These are phyloP conservation scores for Rhizoglyphus robini DNA, from an alignment of 1,140 invertebrate genomes.

Conservation along the genomic window DNA sequence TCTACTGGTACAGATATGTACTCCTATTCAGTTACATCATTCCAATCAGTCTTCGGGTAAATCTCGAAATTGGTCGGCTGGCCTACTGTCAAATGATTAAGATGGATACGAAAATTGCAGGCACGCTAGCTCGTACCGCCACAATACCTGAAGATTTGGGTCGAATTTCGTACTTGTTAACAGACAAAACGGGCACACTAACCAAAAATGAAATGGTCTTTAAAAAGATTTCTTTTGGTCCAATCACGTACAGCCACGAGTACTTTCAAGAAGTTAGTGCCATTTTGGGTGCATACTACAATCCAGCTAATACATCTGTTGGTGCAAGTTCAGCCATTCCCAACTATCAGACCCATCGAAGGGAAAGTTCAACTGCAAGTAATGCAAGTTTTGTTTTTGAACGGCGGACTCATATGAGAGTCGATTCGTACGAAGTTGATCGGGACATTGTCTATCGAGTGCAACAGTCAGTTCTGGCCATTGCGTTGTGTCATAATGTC, in stretches of 20 bases:
- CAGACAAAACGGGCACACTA: slow-evolving; percentile 95
- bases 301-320: neutral
- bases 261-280: slow-evolving; percentile 58
- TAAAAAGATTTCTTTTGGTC: slow-evolving; percentile 80
- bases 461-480: slow-evolving; percentile 75
- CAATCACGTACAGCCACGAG: slow-evolving; percentile 68
- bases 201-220: slow-evolving; percentile 99
- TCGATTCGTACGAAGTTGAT: slow-evolving; percentile 26
- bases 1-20: slow-evolving; percentile 90
- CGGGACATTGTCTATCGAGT: slow-evolving; percentile 41
- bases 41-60: slow-evolving; percentile 91
- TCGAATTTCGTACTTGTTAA: slow-evolving; percentile 81
- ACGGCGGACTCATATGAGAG: slow-evolving; percentile 20
- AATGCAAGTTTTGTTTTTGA: slow-evolving; percentile 22
- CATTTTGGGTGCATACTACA: slow-evolving; percentile 29
- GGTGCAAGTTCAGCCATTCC: slow-evolving; percentile 15
- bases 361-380: slow-evolving; percentile 24
- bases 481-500: slow-evolving; percentile 97
- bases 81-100: slow-evolving; percentile 96
- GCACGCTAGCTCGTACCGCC: slow-evolving; percentile 92
- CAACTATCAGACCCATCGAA: slow-evolving; percentile 21
- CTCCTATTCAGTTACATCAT: slow-evolving; percentile 98
- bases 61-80: slow-evolving; percentile 95
- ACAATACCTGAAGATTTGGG: slow-evolving; percentile 98
- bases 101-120: slow-evolving; percentile 75